A percentile compares a stretch with the other conserved stretches of the same genome.
These are phyloP conservation scores for Drosophila helvetica DNA, from an alignment of 2,888 invertebrate genomes.

Conservation along the genomic window DNA sequence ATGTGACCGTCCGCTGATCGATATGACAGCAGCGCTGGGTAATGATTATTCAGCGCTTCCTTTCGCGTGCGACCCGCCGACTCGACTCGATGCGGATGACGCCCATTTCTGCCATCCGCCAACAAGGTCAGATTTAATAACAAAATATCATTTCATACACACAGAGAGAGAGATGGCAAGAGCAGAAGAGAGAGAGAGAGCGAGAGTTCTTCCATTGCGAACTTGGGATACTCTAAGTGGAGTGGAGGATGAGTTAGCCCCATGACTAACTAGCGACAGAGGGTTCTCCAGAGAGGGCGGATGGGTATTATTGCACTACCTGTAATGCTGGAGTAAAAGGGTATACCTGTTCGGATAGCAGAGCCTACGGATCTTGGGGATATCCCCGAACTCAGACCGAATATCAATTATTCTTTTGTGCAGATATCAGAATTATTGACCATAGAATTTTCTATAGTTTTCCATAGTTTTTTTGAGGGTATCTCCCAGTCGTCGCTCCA, in stretches of 20 bases:
- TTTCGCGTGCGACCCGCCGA: constrained; percentile 62
- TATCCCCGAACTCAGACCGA: not conserved
- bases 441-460: constrained; percentile 5
- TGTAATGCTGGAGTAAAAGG: not conserved
- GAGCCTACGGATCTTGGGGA: no score
- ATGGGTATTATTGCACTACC: constrained; percentile 59
- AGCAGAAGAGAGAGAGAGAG: not conserved
- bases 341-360: not conserved
- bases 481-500: not conserved
- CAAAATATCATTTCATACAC: constrained; percentile 40
- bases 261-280: constrained; percentile 49
- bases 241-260: constrained; percentile 6
- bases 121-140: constrained; percentile 77
- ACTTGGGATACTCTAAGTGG: not conserved
- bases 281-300: constrained; percentile 28
- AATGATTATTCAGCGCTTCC: constrained; percentile 75
- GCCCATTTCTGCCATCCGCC: constrained; percentile 54
- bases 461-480: not conserved
- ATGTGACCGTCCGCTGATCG: constrained; percentile 67
- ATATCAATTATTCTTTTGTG: no score
- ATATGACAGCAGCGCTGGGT: constrained; percentile 53
- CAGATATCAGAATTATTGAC: constrained; percentile 3
- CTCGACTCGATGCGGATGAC: constrained; percentile 30
- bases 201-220: not conserved
- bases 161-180: not conserved